These are phyloP conservation scores for Apamea monoglypha DNA, from an alignment of 2,888 invertebrate species.

Conservation along the genomic window DNA sequence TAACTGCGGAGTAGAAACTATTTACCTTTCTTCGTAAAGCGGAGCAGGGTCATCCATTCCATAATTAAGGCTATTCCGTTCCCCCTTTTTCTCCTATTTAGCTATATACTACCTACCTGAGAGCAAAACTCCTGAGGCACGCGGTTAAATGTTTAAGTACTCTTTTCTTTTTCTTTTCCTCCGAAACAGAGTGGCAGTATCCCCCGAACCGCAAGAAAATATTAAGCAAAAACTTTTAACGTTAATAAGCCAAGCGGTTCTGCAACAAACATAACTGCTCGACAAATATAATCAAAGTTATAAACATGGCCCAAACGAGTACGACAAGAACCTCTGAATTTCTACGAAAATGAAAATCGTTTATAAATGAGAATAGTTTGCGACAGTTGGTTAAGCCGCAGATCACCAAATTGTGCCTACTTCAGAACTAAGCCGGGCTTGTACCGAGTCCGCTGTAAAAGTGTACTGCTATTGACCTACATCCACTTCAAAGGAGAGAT, in stretches of 20 bases:
- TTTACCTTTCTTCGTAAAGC: conserved; percentile 47
- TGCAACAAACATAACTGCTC: conserved; percentile 28
- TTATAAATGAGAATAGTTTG: conserved; percentile 46
- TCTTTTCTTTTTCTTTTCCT: conserved; percentile 67
- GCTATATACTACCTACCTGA: conserved; percentile 53
- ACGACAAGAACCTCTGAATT: conserved; percentile 39
- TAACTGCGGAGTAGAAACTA: conserved; percentile 34
- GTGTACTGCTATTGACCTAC: conserved; percentile 59
- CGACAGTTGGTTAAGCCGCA: conserved; percentile 33
- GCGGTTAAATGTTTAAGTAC: conserved; percentile 67
- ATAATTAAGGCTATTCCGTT: conserved; percentile 73
- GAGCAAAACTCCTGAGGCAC: conserved; percentile 57
- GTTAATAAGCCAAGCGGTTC: conserved; percentile 47
- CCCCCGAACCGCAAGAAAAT: conserved; percentile 37
- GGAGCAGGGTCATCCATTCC: conserved; percentile 68
- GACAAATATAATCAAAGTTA: conserved; percentile 38
- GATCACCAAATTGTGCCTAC: conserved; percentile 43
- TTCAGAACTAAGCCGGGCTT: conserved; percentile 38
- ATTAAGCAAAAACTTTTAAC: conserved; percentile 51
- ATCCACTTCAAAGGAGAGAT: conserved; percentile 57
- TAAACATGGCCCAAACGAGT: conserved; percentile 40
- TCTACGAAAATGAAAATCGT: conserved; percentile 38
- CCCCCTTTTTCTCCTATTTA: conserved; percentile 65
- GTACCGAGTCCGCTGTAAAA: conserved; percentile 41
- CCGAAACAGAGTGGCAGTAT: conserved; percentile 38